A percentile compares a stretch with the other conserved stretches of the same genome.
phyloP scores from a whole-genome alignment of 2,113 vertebrate species.

The Parus major region DNA sequence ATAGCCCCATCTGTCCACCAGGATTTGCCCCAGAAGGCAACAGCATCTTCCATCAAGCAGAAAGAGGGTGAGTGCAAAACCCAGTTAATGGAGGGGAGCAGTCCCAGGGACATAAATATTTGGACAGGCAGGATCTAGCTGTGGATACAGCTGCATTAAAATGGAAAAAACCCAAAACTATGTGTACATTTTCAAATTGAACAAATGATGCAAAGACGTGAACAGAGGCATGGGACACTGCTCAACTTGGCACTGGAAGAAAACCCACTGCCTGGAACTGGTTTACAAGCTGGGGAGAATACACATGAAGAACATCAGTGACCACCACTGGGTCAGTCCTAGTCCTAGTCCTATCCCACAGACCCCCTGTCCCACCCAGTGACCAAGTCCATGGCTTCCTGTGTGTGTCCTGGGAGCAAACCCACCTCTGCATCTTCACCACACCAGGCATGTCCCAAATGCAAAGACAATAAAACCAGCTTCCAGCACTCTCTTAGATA shows the following conservation, averaged over 20 bases:
- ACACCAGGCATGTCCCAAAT: rapidly evolving
- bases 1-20: not conserved
- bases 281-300: not conserved
- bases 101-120: not conserved
- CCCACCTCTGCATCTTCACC: not conserved
- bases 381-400: not conserved
- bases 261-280: not conserved
- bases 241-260: not conserved
- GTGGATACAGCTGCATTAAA: not conserved
- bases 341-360: not conserved
- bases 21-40: not conserved
- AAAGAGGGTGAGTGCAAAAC: not conserved
- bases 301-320: not conserved
- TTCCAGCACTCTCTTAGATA: not conserved
- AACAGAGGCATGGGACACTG: not conserved
- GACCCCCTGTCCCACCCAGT: not conserved
- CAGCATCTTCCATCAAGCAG: not conserved
- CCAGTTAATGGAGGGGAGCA: not conserved
- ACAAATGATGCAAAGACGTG: not conserved
- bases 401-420: not conserved
- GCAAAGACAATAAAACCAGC: not conserved
- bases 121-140: not conserved
- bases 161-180: not conserved
- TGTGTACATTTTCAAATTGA: not conserved
- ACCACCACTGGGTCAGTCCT: not conserved